These are phyloP conservation scores for Pseudochirops cupreus DNA, from an alignment of 2,797 vertebrate genomes.

Conservation along the genomic window DNA sequence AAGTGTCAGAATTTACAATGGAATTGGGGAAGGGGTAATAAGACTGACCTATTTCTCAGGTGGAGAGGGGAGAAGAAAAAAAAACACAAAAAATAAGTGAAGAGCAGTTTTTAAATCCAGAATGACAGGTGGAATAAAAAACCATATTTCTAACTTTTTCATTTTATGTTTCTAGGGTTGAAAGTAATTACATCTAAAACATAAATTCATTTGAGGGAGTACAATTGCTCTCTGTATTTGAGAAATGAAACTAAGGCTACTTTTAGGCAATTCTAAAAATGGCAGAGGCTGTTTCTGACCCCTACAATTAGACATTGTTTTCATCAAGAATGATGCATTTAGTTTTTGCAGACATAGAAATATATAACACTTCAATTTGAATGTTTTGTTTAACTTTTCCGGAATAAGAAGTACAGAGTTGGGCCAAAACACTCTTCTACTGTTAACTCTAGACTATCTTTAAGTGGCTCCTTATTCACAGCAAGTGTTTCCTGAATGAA, in stretches of 20 bases:
- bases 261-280: neutral
- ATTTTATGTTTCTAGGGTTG: neutral
- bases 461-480: neutral
- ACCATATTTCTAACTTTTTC: neutral
- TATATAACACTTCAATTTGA: neutral
- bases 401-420: conserved; percentile 4
- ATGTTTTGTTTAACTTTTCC: neutral
- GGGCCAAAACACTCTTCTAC: neutral
- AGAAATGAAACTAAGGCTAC: neutral
- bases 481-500: conserved; percentile 5
- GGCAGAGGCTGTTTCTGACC: neutral
- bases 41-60: neutral
- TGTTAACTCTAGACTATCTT: neutral
- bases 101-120: neutral
- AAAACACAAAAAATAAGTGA: neutral
- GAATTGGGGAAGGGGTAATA: neutral
- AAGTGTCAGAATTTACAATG: neutral
- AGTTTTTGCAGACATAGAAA: neutral
- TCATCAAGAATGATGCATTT: neutral
- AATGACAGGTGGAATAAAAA: neutral
- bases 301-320: neutral
- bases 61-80: neutral
- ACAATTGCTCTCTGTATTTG: neutral
- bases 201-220: neutral
- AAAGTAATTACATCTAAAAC: neutral